Evolutionary conservation across 2,888 invertebrate genomes (phyloP).

Genomic region (Drosophila parthenogenetica): DNA sequence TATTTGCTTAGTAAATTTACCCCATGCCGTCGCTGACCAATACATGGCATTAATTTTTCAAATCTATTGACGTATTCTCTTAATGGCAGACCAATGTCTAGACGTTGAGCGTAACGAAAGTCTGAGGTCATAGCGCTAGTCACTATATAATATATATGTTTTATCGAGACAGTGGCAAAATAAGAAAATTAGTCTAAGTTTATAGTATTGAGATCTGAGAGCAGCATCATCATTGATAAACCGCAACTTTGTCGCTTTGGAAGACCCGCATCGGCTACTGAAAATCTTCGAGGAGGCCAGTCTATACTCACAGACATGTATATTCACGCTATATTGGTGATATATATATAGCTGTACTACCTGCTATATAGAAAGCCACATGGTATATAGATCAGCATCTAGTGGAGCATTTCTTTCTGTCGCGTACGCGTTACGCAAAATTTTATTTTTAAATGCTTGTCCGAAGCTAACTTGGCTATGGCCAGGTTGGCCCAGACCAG

Average conservation of each 20-base stretch:
- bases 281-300: conserved; percentile 73
- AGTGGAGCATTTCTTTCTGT: conserved; percentile 60
- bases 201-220: background rate
- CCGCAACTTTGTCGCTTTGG: conserved; percentile 39
- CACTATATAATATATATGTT: conserved; percentile 33
- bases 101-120: conserved; percentile 57
- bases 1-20: conserved; percentile 18
- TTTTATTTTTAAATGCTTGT: conserved; percentile 82
- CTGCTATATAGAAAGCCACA: conserved; percentile 31
- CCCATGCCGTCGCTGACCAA: conserved; percentile 52
- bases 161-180: conserved; percentile 41
- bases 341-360: conserved; percentile 40
- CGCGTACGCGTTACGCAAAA: conserved; percentile 82
- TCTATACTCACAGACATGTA: conserved; percentile 4
- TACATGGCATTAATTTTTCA: conserved; percentile 44
- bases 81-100: conserved; percentile 73
- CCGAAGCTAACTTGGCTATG: conserved; percentile 72
- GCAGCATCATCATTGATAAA: conserved; percentile 60
- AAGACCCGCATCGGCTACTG: conserved; percentile 6
- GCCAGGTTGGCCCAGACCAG: conserved; percentile 54
- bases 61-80: conserved; percentile 62
- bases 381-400: conserved; percentile 54
- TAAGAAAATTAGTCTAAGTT: conserved; percentile 4
- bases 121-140: conserved; percentile 72
- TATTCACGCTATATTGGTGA: conserved; percentile 6